Evolutionary conservation across 2,113 vertebrate species (phyloP).

Genomic region (Syngnathoides biaculeatus): DNA sequence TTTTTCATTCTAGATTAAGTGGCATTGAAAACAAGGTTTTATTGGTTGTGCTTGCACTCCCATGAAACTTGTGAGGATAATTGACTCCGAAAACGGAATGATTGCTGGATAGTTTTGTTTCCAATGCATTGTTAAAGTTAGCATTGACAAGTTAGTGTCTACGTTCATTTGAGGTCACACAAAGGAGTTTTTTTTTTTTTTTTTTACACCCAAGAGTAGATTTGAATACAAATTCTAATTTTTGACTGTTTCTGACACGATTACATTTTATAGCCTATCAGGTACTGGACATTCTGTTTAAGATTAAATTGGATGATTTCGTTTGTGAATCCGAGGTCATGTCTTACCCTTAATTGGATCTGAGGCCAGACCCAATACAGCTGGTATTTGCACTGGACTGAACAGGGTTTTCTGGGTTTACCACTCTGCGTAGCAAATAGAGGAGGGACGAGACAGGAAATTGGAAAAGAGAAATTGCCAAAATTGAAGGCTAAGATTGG

Average conservation of each 20-base stretch:
- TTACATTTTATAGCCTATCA: neutral
- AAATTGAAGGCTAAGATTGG: conserved; percentile 24
- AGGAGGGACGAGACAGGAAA: conserved; percentile 46
- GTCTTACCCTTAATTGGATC: conserved; percentile 51
- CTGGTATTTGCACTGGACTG: conserved; percentile 67
- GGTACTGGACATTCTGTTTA: conserved; percentile 30
- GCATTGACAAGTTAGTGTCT: too few species aligned
- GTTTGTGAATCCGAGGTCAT: conserved; percentile 31
- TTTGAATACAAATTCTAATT: neutral
- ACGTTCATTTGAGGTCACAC: neutral
- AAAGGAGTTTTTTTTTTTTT: neutral
- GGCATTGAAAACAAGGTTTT: neutral
- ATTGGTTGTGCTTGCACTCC: too few species aligned
- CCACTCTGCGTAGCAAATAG: conserved; percentile 58
- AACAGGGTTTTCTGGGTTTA: conserved; percentile 65
- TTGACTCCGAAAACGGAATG: too few species aligned
- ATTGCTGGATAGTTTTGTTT: neutral
- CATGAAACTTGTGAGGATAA: too few species aligned
- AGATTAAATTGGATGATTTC: conserved; percentile 23
- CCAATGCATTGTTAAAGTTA: neutral
- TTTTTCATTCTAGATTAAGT: neutral
- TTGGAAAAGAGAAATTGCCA: conserved; percentile 53
- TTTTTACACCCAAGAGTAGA: too few species aligned
- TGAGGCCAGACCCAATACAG: conserved; percentile 57
- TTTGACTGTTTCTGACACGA: neutral